A percentile compares a stretch with the other conserved stretches of the same genome.
Conservation (phyloP, 2,888 invertebrate genomes). For the Silvanus unidentatus region DNA sequence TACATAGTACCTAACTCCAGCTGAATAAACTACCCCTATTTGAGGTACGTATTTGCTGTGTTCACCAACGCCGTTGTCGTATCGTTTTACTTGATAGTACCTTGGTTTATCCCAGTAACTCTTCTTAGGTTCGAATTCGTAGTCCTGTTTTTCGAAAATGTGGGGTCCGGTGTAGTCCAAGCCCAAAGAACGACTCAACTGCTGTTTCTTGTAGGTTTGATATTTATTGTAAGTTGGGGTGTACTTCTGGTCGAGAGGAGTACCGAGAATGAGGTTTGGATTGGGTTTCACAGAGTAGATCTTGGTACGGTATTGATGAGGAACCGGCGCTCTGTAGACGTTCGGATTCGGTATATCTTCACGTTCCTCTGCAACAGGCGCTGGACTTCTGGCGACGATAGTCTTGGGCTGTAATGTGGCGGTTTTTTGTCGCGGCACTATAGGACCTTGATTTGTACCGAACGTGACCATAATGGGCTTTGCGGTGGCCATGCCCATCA, state of each 20-base stretch:
- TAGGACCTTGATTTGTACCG: conserved; percentile 44
- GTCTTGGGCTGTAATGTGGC: conserved; percentile 19
- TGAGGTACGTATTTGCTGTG: conserved; percentile 35
- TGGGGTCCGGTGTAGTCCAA: conserved; percentile 42
- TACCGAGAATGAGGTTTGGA: conserved; percentile 38
- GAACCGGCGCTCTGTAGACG: conserved; percentile 37
- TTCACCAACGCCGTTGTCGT: not conserved
- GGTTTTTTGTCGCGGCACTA: conserved; percentile 28
- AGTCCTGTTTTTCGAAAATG: conserved; percentile 40
- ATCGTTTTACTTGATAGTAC: not conserved
- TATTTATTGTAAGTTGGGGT: conserved; percentile 35
- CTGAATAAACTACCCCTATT: conserved; percentile 43
- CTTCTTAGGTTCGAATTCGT: conserved; percentile 33
- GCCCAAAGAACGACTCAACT: conserved; percentile 32
- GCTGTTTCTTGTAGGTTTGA: conserved; percentile 31
- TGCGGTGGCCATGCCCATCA: conserved; percentile 29
- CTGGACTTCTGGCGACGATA: conserved; percentile 29
- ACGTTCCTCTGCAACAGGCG: conserved; percentile 39
- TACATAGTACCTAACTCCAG: conserved; percentile 44
- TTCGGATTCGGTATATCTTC: conserved; percentile 41
- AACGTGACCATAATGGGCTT: conserved; percentile 44
- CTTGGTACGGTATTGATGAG: conserved; percentile 37
- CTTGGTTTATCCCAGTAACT: conserved; percentile 5
- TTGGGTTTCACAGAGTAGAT: conserved; percentile 32
- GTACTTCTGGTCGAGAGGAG: conserved; percentile 40